Evolutionary conservation across 2,797 vertebrate species (phyloP).

Genomic region (Apodemus agrarius): DNA sequence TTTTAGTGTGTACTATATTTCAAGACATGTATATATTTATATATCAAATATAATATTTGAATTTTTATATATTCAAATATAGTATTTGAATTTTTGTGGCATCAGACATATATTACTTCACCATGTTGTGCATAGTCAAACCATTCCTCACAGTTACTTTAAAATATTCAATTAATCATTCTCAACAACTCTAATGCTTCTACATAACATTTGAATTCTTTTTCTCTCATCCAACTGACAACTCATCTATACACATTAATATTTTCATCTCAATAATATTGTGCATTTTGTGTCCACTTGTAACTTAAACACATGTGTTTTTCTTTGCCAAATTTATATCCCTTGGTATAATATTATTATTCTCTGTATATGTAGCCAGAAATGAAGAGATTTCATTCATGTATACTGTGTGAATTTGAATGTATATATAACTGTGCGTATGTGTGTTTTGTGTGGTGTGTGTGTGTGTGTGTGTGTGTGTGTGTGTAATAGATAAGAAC

Average conservation of each 20-base stretch:
- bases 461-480: background rate
- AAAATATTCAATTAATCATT: background rate
- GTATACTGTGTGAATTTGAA: background rate
- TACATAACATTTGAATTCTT: background rate
- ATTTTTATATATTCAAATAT: no score
- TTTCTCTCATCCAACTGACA: background rate
- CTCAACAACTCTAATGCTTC: background rate
- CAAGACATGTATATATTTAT: background rate
- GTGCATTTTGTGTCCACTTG: background rate
- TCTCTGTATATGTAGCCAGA: background rate
- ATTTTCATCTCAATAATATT: background rate
- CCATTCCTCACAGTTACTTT: background rate
- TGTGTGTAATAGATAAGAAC: background rate
- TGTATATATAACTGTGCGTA: background rate
- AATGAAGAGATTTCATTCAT: background rate
- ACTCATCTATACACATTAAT: background rate
- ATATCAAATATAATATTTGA: no score
- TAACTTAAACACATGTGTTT: background rate
- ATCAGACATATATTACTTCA: background rate
- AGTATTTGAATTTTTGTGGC: background rate
- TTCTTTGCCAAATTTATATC: background rate
- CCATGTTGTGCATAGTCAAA: background rate
- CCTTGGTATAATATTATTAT: background rate
- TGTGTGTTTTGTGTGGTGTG: background rate
- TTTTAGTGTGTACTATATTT: background rate